Percentiles rank a stretch among this genome's conserved stretches.
phyloP scores from a whole-genome alignment of 2,113 vertebrate genomes.

The Accipiter cooperii region DNA sequence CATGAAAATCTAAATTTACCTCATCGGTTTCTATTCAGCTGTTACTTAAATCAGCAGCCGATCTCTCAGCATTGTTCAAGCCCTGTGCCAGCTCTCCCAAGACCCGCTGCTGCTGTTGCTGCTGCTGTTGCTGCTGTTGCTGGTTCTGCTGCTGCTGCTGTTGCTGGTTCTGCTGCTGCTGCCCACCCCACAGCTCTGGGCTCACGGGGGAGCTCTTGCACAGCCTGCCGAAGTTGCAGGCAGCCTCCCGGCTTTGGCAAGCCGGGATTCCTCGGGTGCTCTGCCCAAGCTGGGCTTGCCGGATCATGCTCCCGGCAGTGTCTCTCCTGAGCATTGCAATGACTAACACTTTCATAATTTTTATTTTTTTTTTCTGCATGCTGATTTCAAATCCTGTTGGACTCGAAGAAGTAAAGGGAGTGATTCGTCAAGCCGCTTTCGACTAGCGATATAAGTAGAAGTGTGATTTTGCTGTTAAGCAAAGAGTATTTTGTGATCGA shows the following conservation, averaged over 20 bases:
- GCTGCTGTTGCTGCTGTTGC: too few relatives aligned
- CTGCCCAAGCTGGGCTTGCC: background rate
- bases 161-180: too few relatives aligned
- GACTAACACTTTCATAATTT: background rate
- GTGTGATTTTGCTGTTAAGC: background rate
- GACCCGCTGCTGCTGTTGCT: too few relatives aligned
- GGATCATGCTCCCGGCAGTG: background rate
- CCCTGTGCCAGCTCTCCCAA: too few relatives aligned
- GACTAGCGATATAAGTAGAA: background rate
- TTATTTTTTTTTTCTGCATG: background rate
- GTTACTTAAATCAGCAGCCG: background rate
- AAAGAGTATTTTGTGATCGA: background rate
- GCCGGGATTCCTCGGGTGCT: accelerated
- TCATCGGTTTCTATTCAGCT: accelerated
- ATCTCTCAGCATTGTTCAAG: accelerated
- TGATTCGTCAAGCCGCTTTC: background rate
- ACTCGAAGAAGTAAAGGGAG: background rate
- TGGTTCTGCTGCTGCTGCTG: too few relatives aligned
- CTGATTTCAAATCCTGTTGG: background rate
- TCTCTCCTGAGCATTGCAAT: background rate
- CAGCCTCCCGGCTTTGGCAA: background rate
- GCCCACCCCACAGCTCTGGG: background rate
- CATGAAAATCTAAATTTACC: background rate
- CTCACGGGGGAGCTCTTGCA: conserved; percentile 59
- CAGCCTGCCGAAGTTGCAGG: background rate